Conservation (phyloP, 2,797 vertebrate genomes). For the Phoxinus dragarum region DNA sequence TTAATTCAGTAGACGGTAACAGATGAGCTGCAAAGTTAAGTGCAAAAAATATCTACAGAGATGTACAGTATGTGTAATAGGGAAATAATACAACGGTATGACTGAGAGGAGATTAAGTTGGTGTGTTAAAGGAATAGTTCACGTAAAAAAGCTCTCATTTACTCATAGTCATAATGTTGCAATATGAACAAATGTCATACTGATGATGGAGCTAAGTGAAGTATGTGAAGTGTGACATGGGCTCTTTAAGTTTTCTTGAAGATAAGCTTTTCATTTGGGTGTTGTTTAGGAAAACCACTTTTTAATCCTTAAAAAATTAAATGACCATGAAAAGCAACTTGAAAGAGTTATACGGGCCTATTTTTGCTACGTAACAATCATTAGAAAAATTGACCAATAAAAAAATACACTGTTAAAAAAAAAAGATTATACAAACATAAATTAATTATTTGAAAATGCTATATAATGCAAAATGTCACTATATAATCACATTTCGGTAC, state of each 20-base stretch:
- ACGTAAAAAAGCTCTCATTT: not conserved
- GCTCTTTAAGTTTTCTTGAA: not conserved
- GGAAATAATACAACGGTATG: not conserved
- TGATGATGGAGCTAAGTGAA: not conserved
- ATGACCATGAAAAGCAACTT: not conserved
- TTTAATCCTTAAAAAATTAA: not conserved
- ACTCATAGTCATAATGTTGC: not conserved
- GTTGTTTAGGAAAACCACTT: not conserved
- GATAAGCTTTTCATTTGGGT: not conserved
- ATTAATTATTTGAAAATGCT: not conserved
- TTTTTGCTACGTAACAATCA: not conserved
- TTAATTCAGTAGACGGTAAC: not conserved
- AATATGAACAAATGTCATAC: not conserved
- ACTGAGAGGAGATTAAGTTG: not conserved
- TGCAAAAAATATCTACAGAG: not conserved
- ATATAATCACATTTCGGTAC: not conserved
- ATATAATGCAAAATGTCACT: no score
- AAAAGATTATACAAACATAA: not conserved
- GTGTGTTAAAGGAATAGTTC: not conserved
- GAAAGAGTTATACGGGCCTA: not conserved
- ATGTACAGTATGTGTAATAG: not conserved
- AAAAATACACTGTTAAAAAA: not conserved
- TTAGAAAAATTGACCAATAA: not conserved
- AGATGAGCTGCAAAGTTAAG: not conserved
- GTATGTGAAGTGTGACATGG: not conserved